These are phyloP conservation scores for Silvanus unidentatus DNA, from an alignment of 2,888 invertebrate genomes.

Conservation along the genomic window DNA sequence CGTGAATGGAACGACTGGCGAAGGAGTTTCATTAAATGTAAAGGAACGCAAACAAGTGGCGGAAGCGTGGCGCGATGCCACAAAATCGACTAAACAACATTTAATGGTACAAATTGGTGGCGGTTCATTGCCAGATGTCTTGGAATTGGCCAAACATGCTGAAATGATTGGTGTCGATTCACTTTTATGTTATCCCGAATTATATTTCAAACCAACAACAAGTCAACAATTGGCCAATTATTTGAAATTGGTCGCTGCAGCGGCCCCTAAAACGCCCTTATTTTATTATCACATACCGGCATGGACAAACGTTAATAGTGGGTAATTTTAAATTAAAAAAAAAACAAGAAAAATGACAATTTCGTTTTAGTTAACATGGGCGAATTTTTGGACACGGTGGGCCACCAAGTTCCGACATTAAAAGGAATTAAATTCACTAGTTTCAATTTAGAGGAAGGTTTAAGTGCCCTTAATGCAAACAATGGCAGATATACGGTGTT, in stretches of 20 bases:
- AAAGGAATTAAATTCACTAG: slow-evolving; percentile 80
- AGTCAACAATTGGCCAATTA: slow-evolving; percentile 60
- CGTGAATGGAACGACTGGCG: slow-evolving; percentile 79
- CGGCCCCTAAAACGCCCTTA: slow-evolving; percentile 70
- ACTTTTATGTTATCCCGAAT: slow-evolving; percentile 66
- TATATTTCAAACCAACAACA: slow-evolving; percentile 66
- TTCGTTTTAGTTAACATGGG: slow-evolving; percentile 63
- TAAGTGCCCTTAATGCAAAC: slow-evolving; percentile 35
- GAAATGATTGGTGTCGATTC: slow-evolving; percentile 60
- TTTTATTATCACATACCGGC: slow-evolving; percentile 79
- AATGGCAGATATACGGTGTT: slow-evolving; percentile 26
- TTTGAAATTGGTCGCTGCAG: slow-evolving; percentile 58
- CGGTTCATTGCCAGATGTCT: slow-evolving; percentile 59
- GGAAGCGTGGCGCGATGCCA: slow-evolving; percentile 59
- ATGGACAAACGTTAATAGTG: slow-evolving; percentile 66
- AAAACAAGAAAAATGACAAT: too few species aligned
- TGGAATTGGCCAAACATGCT: slow-evolving; percentile 65
- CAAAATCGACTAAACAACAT: slow-evolving; percentile 51
- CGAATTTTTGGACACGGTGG: slow-evolving; percentile 50
- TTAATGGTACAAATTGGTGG: slow-evolving; percentile 72
- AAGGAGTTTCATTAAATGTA: slow-evolving; percentile 62
- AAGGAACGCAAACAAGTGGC: slow-evolving; percentile 61
- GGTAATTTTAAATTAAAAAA: slow-evolving; percentile 37
- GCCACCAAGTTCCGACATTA: slow-evolving; percentile 3
- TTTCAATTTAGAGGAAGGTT: slow-evolving; percentile 62